Base-by-base conservation (phyloP, 2,888 invertebrate species). In the Idaea straminata region DNA sequence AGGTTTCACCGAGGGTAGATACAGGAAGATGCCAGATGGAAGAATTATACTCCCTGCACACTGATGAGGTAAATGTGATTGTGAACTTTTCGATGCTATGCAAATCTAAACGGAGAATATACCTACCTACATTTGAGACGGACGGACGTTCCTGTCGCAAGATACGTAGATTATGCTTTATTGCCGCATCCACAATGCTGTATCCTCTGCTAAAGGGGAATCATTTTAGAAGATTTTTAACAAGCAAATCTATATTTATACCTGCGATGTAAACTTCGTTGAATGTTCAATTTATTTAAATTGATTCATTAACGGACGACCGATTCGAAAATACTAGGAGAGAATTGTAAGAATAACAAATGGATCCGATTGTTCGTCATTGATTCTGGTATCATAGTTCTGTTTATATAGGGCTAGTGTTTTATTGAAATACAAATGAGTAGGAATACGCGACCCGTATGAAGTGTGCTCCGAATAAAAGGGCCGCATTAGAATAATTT, bases 351-450 rank as follows among this genome's bases (percentile, higher is more conserved):
- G 78, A 83, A 86, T 85, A 87, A 83, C 81, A 84, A n/a, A 72
- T 25, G 59, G 59, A 4, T 5, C 59, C 13, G 59, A 59, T 47
- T 59, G 59, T 59, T 59, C 34, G 25, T 34, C 34, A 59, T 79
- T 78, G 78, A 83, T 80, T 79, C 76, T 77, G 72, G 77, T 85
- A 85, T 88, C 81, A 85, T 84, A 84, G 84, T 78, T 77, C 81
- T 91, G 87, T 91, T 92, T 92, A 90, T 86, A 90, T 89, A 91
- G 91, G 91, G 86, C 83, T 89, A 88, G 91, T 88, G 81, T 89
- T 89, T 91, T 91, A 92, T 92, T 90, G 91, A 91, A 91, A 91
- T 86, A 91, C 91, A 91, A 92, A 92, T 91, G 91, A 91, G 88
- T 86, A 82, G 84, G 79, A 84, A 81, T 80, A 78, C 77, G 79